phyloP scores from a whole-genome alignment of 2,888 invertebrate genomes.

The Caenorhabditis macrosperma region DNA sequence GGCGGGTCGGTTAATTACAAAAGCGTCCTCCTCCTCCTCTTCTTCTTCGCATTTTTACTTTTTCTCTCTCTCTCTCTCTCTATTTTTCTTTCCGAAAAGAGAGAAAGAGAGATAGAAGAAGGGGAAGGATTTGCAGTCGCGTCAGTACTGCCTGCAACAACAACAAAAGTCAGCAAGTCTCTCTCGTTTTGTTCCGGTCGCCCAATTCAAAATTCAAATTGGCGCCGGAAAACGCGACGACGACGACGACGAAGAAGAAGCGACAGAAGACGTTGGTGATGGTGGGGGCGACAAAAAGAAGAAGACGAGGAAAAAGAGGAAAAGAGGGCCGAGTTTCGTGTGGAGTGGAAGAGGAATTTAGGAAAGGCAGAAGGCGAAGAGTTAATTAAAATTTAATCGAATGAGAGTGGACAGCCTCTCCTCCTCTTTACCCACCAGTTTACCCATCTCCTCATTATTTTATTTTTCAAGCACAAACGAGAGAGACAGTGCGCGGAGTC shows the following conservation, averaged over 20 bases:
- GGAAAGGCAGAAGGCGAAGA: conserved; percentile 4
- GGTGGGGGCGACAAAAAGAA: background rate
- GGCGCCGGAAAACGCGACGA: conserved; percentile 53
- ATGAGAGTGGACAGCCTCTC: conserved; percentile 3
- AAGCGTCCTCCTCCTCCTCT: background rate
- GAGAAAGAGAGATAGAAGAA: background rate
- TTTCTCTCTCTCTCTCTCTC: background rate
- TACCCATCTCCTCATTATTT: background rate
- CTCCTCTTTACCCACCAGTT: background rate
- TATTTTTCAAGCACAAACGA: background rate
- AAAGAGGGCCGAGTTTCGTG: background rate
- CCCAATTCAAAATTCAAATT: conserved; percentile 61
- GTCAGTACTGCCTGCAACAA: conserved; percentile 9
- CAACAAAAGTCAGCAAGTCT: conserved; percentile 4
- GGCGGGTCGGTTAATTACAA: conserved; percentile 9
- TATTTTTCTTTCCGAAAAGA: background rate
- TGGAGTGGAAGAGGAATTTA: background rate
- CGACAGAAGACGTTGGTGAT: background rate
- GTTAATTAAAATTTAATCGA: conserved; percentile 43
- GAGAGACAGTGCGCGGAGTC: background rate
- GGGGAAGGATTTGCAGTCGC: conserved; percentile 3
- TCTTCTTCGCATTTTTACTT: background rate
- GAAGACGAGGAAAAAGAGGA: conserved; percentile 1
- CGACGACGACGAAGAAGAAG: conserved; percentile 5
- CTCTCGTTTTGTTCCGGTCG: conserved; percentile 36